Percentiles rank a stretch among this genome's conserved stretches.
Evolutionary conservation across 2,113 vertebrate species (phyloP).

Genomic region (Cisticola juncidis): DNA sequence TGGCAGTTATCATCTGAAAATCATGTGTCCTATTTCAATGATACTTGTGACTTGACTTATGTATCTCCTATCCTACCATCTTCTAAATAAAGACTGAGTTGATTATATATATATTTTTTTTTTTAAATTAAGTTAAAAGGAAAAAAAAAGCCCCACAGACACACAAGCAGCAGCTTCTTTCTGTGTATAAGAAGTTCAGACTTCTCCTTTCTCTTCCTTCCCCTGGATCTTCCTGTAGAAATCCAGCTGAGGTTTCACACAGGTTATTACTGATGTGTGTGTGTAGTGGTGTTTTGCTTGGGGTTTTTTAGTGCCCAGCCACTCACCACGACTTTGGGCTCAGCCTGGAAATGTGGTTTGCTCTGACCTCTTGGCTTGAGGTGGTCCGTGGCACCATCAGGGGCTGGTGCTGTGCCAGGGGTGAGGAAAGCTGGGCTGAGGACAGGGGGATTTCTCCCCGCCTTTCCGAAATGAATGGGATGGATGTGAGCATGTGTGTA

Average conservation of each 20-base stretch:
- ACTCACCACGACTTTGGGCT: neutral
- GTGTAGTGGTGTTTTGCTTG: neutral
- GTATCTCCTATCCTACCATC: neutral
- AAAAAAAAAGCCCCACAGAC: neutral
- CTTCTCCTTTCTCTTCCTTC: neutral
- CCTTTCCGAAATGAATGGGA: constrained; percentile 34
- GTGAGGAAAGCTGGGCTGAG: neutral
- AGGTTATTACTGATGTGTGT: neutral
- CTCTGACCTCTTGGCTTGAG: neutral
- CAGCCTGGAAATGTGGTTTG: neutral
- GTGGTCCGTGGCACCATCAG: rapidly evolving
- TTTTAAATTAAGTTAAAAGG: neutral
- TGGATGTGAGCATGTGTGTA: constrained; percentile 29
- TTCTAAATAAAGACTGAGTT: neutral
- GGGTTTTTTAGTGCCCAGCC: neutral
- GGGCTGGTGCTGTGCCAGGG: neutral
- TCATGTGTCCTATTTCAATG: neutral
- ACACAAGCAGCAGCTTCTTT: neutral
- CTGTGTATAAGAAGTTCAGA: neutral
- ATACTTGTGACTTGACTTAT: neutral
- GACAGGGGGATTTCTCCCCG: neutral
- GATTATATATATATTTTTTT: neutral
- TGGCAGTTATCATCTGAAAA: neutral
- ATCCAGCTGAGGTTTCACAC: neutral
- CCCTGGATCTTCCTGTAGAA: neutral